phyloP scores from a whole-genome alignment of 2,797 vertebrate genomes.

The Netta rufina region DNA sequence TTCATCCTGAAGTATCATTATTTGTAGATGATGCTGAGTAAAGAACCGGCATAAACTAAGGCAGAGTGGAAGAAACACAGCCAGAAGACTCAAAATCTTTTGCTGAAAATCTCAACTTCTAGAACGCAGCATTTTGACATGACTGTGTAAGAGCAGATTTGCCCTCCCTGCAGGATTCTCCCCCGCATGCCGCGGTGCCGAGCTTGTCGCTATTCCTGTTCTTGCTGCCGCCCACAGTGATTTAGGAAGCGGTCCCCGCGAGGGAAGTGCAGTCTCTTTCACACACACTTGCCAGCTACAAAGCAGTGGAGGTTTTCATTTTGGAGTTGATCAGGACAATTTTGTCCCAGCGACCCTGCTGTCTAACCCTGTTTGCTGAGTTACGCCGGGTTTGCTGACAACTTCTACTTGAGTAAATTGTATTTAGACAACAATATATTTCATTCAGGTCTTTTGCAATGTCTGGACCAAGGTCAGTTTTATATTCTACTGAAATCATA shows the following conservation, averaged over 20 bases:
- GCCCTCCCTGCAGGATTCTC: background rate
- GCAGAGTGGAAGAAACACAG: background rate
- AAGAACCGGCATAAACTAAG: background rate
- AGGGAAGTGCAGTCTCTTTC: background rate
- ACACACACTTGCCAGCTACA: background rate
- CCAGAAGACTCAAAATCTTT: background rate
- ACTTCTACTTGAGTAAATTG: slow-evolving; percentile 91
- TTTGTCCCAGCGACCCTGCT: slow-evolving; percentile 66
- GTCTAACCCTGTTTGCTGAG: slow-evolving; percentile 83
- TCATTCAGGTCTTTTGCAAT: slow-evolving; percentile 90
- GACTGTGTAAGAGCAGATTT: background rate
- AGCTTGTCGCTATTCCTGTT: fast-evolving
- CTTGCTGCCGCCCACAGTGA: background rate
- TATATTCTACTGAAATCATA: slow-evolving; percentile 99
- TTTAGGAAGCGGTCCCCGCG: background rate
- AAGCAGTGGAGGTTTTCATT: slow-evolving; percentile 39
- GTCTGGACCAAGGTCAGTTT: slow-evolving; percentile 97
- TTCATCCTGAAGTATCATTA: background rate
- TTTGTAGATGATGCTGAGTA: background rate
- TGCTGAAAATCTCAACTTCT: background rate
- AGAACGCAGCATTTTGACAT: fast-evolving
- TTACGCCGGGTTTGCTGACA: slow-evolving; percentile 85
- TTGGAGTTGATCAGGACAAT: slow-evolving; percentile 58
- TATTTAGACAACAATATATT: slow-evolving; percentile 93
- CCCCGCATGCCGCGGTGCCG: fast-evolving